Evolutionary conservation across 2,888 invertebrate genomes (phyloP).

Genomic region (Leucophenga montana): DNA sequence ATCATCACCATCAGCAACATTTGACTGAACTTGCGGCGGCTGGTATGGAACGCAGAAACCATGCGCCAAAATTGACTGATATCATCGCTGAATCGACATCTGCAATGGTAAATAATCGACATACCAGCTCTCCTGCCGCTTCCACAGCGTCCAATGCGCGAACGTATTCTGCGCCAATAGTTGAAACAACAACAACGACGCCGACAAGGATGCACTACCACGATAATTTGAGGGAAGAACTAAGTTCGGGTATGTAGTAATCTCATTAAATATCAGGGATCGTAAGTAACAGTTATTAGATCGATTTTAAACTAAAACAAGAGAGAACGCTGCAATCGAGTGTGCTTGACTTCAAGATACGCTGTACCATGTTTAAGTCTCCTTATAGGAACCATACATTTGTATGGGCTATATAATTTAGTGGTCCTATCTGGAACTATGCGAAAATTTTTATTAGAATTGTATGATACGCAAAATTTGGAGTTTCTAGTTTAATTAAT

Average conservation of each 20-base stretch:
- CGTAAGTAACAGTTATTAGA: too few relatives aligned
- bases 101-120: constrained; percentile 60
- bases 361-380: too few relatives aligned
- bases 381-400: too few relatives aligned
- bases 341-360: too few relatives aligned
- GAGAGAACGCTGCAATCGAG: too few relatives aligned
- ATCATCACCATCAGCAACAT: constrained; percentile 16
- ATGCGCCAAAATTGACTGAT: constrained; percentile 65
- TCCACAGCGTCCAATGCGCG: constrained; percentile 37
- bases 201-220: constrained; percentile 60
- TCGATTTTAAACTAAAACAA: too few relatives aligned
- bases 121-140: constrained; percentile 52
- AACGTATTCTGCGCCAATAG: constrained; percentile 40
- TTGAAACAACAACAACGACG: constrained; percentile 42
- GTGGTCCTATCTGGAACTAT: too few relatives aligned
- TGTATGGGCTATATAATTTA: too few relatives aligned
- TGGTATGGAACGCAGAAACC: constrained; percentile 42
- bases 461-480: too few relatives aligned
- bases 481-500: too few relatives aligned
- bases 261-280: not conserved
- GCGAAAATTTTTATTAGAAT: too few relatives aligned
- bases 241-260: constrained; percentile 71
- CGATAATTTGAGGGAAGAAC: constrained; percentile 73
- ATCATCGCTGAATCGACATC: constrained; percentile 45
- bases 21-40: not conserved